These are phyloP conservation scores for Drosophila pallidifrons DNA, from an alignment of 1,140 invertebrate species.

Conservation along the genomic window DNA sequence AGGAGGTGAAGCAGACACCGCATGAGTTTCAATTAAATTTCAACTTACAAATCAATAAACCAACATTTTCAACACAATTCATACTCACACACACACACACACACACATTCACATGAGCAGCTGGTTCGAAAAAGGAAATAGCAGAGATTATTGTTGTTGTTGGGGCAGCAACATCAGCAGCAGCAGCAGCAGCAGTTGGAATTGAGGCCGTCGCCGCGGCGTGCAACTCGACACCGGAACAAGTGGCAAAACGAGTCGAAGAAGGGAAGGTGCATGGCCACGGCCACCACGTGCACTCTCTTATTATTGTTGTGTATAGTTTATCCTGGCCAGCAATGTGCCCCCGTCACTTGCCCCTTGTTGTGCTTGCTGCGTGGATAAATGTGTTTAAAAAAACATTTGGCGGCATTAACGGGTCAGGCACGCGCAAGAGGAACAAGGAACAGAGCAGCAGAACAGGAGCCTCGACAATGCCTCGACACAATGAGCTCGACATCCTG, in stretches of 20 bases:
- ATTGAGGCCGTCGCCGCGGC: slow-evolving; percentile 33
- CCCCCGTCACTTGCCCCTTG: too few species aligned
- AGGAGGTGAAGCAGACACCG: slow-evolving; percentile 1
- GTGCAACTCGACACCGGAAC: slow-evolving; percentile 82
- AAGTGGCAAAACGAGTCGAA: slow-evolving; percentile 59
- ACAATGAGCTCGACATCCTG: slow-evolving; percentile 76
- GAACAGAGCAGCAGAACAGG: slow-evolving; percentile 20
- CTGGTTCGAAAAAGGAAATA: slow-evolving; percentile 46
- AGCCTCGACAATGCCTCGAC: slow-evolving; percentile 29
- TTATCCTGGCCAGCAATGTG: slow-evolving; percentile 12
- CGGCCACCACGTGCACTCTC: slow-evolving; percentile 28
- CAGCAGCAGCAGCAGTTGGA: slow-evolving; percentile 9
- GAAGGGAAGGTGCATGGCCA: slow-evolving; percentile 6
- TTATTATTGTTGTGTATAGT: slow-evolving; percentile 13
- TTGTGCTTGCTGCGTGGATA: slow-evolving; percentile 15
- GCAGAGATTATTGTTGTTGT: slow-evolving; percentile 1
- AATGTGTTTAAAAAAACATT: slow-evolving; percentile 53
- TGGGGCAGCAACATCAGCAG: too few species aligned
- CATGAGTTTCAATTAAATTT: slow-evolving; percentile 77
- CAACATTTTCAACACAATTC: slow-evolving; percentile 80
- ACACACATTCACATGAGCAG: slow-evolving; percentile 48
- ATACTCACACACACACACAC: slow-evolving; percentile 38
- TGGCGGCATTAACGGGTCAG: slow-evolving; percentile 45
- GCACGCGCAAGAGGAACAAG: slow-evolving; percentile 37
- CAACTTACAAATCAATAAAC: slow-evolving; percentile 81